These are phyloP conservation scores for Coracopsis vasa DNA, from an alignment of 2,113 vertebrate genomes.

Conservation along the genomic window DNA sequence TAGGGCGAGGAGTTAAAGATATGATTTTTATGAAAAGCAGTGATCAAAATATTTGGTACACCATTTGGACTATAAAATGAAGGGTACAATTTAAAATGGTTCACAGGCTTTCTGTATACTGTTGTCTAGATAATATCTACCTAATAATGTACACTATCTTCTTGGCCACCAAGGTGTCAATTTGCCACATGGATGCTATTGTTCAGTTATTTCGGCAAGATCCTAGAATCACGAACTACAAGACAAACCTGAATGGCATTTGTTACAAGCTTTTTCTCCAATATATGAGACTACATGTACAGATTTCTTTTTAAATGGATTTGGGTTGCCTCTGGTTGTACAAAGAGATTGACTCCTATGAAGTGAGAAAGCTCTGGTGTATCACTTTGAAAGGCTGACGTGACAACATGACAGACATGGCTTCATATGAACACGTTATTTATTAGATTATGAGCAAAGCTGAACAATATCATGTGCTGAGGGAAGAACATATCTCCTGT, in stretches of 20 bases:
- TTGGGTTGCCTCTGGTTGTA: conserved; percentile 26
- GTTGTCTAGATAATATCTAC: not conserved
- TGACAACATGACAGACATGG: conserved; percentile 20
- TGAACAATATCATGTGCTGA: not conserved
- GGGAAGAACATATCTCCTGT: not conserved
- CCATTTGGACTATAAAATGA: not conserved
- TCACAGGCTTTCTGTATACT: not conserved
- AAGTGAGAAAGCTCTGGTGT: conserved; percentile 2
- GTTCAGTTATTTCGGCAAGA: not conserved
- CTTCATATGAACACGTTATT: not conserved
- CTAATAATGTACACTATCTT: not conserved
- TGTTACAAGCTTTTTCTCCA: not conserved
- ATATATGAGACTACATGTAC: not conserved
- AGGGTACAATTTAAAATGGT: not conserved
- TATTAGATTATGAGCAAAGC: conserved; percentile 24
- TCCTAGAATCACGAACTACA: not conserved
- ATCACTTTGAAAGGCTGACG: not conserved
- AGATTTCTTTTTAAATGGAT: conserved; percentile 27
- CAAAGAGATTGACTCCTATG: conserved; percentile 26
- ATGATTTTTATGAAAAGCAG: conserved; percentile 1
- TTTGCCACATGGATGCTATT: not conserved
- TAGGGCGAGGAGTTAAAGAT: not conserved
- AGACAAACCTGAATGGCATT: not conserved
- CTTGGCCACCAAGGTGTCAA: not conserved
- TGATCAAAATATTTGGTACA: conserved; percentile 26